Evolutionary conservation across 2,113 vertebrate genomes (phyloP).

Genomic region (Catharus bicknelli): DNA sequence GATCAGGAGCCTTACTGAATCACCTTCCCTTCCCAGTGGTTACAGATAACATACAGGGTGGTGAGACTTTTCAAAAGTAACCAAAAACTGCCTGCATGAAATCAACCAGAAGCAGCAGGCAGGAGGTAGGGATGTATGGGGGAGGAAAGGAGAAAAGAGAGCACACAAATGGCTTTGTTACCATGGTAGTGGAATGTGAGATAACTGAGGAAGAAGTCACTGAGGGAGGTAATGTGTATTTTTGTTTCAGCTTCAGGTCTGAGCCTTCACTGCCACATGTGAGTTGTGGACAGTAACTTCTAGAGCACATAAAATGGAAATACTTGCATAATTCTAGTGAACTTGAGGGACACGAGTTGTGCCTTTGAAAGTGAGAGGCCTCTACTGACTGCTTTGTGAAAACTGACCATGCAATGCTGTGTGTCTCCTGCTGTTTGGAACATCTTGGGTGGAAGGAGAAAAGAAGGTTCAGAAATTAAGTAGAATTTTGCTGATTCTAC

Average conservation of each 20-base stretch:
- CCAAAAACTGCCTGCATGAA: neutral
- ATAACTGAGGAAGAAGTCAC: neutral
- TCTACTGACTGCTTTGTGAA: neutral
- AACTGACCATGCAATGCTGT: neutral
- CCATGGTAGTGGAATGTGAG: neutral
- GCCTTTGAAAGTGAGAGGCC: constrained; percentile 20
- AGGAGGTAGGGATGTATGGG: neutral
- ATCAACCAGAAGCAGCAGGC: neutral
- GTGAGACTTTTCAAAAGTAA: neutral
- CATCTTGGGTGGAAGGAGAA: no score
- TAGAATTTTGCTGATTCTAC: neutral
- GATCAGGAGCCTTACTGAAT: neutral
- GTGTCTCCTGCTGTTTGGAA: neutral
- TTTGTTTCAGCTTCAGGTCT: constrained; percentile 17
- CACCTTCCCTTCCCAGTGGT: neutral
- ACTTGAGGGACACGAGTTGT: neutral
- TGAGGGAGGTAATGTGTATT: neutral
- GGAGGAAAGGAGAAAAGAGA: neutral
- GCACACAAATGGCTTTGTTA: neutral
- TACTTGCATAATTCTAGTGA: neutral
- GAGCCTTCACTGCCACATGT: neutral
- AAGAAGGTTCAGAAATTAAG: neutral
- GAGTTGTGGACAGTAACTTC: neutral
- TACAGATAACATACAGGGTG: neutral
- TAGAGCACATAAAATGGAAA: neutral